Conservation (phyloP, 2,113 vertebrate species). For the Eira barbara region DNA sequence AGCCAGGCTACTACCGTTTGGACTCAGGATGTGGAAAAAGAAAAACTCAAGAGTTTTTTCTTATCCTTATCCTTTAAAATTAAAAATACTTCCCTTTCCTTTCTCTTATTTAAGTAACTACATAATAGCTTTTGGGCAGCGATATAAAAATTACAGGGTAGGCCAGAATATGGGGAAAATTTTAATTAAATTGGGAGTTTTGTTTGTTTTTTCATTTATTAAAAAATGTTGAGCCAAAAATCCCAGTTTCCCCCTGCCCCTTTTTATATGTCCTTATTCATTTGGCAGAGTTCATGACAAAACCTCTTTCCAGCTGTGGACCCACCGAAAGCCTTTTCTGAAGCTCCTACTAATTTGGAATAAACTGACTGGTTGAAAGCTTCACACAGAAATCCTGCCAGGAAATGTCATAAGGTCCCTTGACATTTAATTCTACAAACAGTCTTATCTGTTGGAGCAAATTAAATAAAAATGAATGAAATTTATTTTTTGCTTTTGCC, state of each 20-base stretch:
- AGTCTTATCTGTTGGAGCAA: constrained; percentile 77
- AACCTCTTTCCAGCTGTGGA: constrained; percentile 77
- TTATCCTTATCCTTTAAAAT: constrained; percentile 45
- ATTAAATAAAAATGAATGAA: constrained; percentile 60
- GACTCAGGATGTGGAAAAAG: neutral
- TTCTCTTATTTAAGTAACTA: constrained; percentile 51
- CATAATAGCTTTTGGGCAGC: constrained; percentile 50
- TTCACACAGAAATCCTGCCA: constrained; percentile 77
- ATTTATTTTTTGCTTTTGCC: constrained; percentile 56
- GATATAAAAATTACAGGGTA: constrained; percentile 58
- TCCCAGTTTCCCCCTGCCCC: neutral
- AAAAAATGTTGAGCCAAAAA: constrained; percentile 66
- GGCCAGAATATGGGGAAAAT: constrained; percentile 53
- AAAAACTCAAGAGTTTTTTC: neutral
- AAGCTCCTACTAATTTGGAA: constrained; percentile 84
- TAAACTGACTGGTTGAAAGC: constrained; percentile 79
- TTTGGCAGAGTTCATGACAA: constrained; percentile 77
- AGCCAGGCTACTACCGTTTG: neutral
- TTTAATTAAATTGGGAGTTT: constrained; percentile 78
- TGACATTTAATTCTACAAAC: constrained; percentile 71
- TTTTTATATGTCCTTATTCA: constrained; percentile 75
- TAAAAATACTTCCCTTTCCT: constrained; percentile 33
- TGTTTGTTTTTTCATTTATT: constrained; percentile 62
- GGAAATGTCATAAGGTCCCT: constrained; percentile 66
- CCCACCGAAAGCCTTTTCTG: constrained; percentile 79